Base-by-base conservation (phyloP, 2,113 vertebrate species). In the Onychostoma macrolepis region DNA sequence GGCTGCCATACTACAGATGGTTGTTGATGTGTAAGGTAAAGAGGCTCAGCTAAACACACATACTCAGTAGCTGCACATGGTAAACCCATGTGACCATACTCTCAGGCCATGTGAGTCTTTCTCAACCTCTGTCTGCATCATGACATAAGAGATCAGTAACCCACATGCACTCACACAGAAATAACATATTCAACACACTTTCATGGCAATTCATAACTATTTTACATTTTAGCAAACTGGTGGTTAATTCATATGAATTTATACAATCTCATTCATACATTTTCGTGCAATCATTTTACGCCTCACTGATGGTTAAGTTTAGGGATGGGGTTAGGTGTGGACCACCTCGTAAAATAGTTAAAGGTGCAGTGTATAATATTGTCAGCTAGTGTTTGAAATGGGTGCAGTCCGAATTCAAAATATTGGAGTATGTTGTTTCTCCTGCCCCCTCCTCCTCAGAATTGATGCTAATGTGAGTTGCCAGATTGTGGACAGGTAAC, bases 51-150 rank as follows among this genome's bases (percentile, higher is more conserved):
- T 6, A 48, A 88, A 67, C 41, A 87, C 86, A 85, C 85, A 92
- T 86, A 92, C 43, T 67, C n/a, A 91, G 91, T 89, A 88, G 90
- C 86, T 89, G 91, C 92, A 93, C 92, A 93, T 92, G 92, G 85
- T 88, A 86, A 90, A 83, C 77, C 91, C 92, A 94, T 92, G 94
- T 94, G 94, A 94, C 90, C 86, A 58, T 83, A 56, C 69, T 36
- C 30, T 84, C 56, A 67, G 50, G 88, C 91, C 91, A 93, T 92
- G 89, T 93, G 92, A 91, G 88, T 67, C 85, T 67, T 36, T 79
- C 45, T 33, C 77, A 78, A 38, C 67, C 53, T 85, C 80, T 74
- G 56, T 53, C 72, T 79, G 11, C 53, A 80, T 58, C 36, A 86
- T 56, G 85, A 77, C 74, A 84, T 76, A 56, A 80, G 19, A 13